A percentile compares a stretch with the other conserved stretches of the same genome.
phyloP scores from a whole-genome alignment of 2,797 vertebrate species.

The Cossypha caffra region DNA sequence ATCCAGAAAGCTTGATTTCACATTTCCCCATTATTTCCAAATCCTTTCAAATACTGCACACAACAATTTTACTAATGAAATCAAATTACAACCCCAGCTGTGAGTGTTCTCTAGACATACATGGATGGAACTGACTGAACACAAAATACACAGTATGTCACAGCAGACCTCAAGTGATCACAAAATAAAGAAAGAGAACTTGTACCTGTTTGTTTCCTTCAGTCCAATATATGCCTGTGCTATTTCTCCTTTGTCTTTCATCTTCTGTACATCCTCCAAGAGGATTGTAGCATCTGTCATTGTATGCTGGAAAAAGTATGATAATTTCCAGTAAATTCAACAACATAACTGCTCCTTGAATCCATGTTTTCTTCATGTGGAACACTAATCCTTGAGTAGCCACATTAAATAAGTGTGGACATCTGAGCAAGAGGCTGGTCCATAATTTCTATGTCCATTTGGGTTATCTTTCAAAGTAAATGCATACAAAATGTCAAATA shows the following conservation, averaged over 20 bases:
- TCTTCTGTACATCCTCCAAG: conserved; percentile 91
- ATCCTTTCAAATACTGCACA: background rate
- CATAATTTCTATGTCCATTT: background rate
- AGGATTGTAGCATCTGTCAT: conserved; percentile 93
- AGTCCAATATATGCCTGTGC: conserved; percentile 95
- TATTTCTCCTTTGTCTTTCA: conserved; percentile 95
- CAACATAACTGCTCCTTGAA: background rate
- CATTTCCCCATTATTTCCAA: background rate
- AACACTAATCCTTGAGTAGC: background rate
- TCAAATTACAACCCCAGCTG: background rate
- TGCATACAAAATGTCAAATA: background rate
- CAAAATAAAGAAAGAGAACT: background rate
- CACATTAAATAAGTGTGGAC: background rate
- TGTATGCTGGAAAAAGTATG: conserved; percentile 83
- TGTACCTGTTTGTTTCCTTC: conserved; percentile 97
- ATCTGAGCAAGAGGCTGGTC: background rate
- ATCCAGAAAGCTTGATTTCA: background rate
- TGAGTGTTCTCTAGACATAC: background rate
- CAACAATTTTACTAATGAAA: background rate
- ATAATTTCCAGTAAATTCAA: conserved; percentile 37
- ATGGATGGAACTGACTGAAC: background rate
- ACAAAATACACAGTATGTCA: background rate
- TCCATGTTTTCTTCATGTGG: background rate
- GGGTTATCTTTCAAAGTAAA: background rate
- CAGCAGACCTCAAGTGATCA: background rate